Evolutionary conservation across 2,888 invertebrate species (phyloP), one percentile per base, ranked within the genome.

Genomic region (Eulithis prunata): DNA sequence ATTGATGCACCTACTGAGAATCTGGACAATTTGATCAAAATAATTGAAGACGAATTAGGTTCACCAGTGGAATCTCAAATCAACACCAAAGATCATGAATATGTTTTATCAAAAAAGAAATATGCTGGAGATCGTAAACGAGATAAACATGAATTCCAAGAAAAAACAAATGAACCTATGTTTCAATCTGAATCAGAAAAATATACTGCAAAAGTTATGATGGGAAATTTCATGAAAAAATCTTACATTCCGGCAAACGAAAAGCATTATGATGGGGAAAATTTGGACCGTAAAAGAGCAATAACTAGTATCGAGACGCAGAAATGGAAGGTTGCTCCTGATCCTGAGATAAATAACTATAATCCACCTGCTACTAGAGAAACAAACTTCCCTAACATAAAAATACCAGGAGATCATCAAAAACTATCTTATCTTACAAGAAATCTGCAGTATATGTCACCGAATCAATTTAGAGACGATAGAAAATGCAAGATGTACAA

Each of bases 401-500:
- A 66, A 62, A 45, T 54, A 12, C 64, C 70, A 13, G 57, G 47
- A 14, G 58, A 57, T 43, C 51, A 68, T 51, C 66, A 61, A 41
- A 68, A 69, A 49, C 14, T 46, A 43, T 14, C 57, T 5, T 67
- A 64, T 38, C 32, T 57, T 47, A 43, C 56, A 28, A 68, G 77
- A 76, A 88, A 84, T 62, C 67, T 86, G 46, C 79, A 80, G 61
- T 76, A 78, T 62, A 70, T 84, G 38, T 68, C 79, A 7, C 76
- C 80, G 32, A 79, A 78, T 66, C 82, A 84, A 66, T 66, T 81
- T 52, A 75, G 78, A 60, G 82, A 86, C 14, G 88, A 88, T 66
- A 90, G 85, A 82, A 86, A 86, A 71, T 68, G 73, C 66, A 91
- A 90, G 81, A 91, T 90, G 88, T 88, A 88, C 64, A 89, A 88